Conservation (phyloP, 2,797 vertebrate genomes). For the Parambassis ranga region DNA sequence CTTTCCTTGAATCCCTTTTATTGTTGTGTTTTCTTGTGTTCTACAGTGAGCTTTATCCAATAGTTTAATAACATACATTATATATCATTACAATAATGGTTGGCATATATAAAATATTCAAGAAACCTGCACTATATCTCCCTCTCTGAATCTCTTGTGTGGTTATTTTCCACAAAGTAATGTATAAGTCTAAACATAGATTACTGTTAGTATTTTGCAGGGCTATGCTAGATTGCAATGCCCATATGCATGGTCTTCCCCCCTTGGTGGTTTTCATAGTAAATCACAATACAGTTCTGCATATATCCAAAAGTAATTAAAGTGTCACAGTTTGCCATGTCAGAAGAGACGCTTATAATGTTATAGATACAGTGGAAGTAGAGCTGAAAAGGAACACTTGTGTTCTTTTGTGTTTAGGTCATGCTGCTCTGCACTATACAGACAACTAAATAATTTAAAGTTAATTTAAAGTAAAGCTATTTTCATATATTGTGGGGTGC, state of each 20-base stretch:
- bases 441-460: background rate
- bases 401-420: background rate
- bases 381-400: background rate
- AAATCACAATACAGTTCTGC: no score
- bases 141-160: no score
- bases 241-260: background rate
- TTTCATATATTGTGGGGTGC: no score
- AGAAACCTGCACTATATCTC: background rate
- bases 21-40: conserved; percentile 19
- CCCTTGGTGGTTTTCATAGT: no score
- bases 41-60: background rate
- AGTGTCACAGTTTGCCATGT: background rate
- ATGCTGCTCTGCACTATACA: background rate
- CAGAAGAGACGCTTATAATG: background rate
- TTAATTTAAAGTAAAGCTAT: no score
- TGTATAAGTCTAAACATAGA: background rate
- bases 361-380: background rate
- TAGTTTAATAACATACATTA: background rate
- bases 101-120: no score
- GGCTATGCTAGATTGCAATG: background rate
- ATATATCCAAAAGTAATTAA: background rate
- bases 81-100: background rate
- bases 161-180: no score
- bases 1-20: conserved; percentile 14
- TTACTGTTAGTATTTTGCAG: background rate